These are phyloP conservation scores for Bilobella aurantiaca DNA, from an alignment of 1,140 invertebrate genomes.

Conservation along the genomic window DNA sequence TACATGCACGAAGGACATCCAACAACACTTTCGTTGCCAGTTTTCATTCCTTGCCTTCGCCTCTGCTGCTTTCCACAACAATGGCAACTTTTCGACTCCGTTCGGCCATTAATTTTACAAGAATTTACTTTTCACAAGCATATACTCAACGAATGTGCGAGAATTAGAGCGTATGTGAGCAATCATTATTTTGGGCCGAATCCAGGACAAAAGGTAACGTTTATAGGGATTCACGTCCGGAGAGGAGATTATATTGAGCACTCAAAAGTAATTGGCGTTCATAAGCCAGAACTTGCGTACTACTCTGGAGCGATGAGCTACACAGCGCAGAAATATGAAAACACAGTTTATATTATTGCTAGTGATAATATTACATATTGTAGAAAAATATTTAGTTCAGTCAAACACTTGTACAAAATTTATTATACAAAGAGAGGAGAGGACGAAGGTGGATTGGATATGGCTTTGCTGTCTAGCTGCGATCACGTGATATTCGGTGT, in stretches of 20 bases:
- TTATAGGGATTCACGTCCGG: neutral
- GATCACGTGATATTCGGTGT: neutral
- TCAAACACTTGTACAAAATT: neutral
- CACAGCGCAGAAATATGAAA: neutral
- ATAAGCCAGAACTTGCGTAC: neutral
- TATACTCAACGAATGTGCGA: neutral
- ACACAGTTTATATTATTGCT: neutral
- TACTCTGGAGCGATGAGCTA: neutral
- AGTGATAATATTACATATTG: conserved; percentile 1
- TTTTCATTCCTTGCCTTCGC: neutral
- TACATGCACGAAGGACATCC: neutral
- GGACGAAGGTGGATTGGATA: conserved; percentile 1
- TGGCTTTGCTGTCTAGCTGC: neutral
- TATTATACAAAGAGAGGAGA: neutral
- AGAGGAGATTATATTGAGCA: neutral
- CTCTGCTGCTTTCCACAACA: neutral
- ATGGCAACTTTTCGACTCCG: neutral
- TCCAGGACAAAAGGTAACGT: neutral
- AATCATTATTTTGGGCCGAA: neutral
- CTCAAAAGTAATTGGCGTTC: neutral
- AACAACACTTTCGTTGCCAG: neutral
- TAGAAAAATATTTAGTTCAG: neutral
- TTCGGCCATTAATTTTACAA: neutral
- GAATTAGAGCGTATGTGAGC: neutral
- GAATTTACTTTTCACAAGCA: neutral